Percentiles rank a stretch among this genome's conserved stretches.
phyloP scores from a whole-genome alignment of 2,888 invertebrate species.

The Onthophagus sagittarius region DNA sequence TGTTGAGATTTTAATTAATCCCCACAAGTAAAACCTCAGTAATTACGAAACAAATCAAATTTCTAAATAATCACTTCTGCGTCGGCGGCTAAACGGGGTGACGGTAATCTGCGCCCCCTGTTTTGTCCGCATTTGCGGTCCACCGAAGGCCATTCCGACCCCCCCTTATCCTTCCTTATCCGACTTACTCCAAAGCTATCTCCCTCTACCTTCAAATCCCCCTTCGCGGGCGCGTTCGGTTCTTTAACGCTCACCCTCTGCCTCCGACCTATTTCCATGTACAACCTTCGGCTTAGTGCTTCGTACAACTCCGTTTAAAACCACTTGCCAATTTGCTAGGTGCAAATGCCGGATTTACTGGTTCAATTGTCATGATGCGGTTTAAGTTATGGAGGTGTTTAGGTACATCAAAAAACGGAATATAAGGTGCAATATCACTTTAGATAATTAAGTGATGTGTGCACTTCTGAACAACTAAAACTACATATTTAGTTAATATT shows the following conservation, averaged over 20 bases:
- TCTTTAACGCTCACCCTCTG: constrained; percentile 39
- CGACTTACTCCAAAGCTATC: constrained; percentile 12
- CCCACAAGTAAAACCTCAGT: constrained; percentile 21
- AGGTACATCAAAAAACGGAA: too few species aligned
- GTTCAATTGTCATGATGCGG: background rate
- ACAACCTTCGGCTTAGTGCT: constrained; percentile 33
- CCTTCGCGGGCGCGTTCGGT: constrained; percentile 35
- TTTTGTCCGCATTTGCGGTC: constrained; percentile 48
- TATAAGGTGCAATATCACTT: too few species aligned
- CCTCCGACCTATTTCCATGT: constrained; percentile 39
- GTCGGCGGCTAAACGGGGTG: constrained; percentile 44
- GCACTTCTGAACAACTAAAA: too few species aligned
- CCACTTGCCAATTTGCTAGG: constrained; percentile 42
- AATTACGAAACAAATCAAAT: constrained; percentile 33
- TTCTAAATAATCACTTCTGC: constrained; percentile 45
- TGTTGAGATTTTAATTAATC: constrained; percentile 21
- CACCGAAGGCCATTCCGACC: constrained; percentile 42
- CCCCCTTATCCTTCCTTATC: constrained; percentile 29
- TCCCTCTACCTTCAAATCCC: constrained; percentile 32
- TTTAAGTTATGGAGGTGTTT: too few species aligned
- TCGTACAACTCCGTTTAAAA: constrained; percentile 37
- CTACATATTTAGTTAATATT: too few species aligned
- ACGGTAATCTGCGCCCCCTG: constrained; percentile 47
- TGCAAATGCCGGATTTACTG: constrained; percentile 9
- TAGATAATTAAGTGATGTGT: too few species aligned